Percentiles rank a stretch among this genome's conserved stretches.
These are phyloP conservation scores for Ecliptopera silaceata DNA, from an alignment of 2,888 invertebrate species.

Conservation along the genomic window DNA sequence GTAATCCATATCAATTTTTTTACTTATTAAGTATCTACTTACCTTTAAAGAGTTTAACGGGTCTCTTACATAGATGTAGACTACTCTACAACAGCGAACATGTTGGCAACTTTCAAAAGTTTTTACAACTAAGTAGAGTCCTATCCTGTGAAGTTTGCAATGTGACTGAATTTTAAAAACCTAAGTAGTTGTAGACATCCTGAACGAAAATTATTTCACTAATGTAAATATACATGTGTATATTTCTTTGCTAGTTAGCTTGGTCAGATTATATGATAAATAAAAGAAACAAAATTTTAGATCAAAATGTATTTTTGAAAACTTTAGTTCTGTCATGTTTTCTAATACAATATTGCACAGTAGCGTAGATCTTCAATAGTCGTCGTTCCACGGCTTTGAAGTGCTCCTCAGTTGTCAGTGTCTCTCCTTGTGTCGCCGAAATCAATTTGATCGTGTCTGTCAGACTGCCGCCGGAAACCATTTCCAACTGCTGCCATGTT, in stretches of 20 bases:
- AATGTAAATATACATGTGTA: no score
- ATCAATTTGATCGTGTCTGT: conserved; percentile 77
- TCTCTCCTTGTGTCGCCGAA: conserved; percentile 82
- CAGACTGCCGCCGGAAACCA: conserved; percentile 88
- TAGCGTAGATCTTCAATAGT: conserved; percentile 88
- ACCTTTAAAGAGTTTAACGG: no score
- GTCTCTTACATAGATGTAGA: no score
- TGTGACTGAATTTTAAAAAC: no score
- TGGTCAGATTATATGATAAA: no score
- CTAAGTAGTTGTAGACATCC: no score
- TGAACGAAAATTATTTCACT: no score
- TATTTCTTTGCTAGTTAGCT: no score
- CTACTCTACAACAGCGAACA: conserved; percentile 8
- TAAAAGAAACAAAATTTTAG: neutral
- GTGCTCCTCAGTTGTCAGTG: conserved; percentile 88
- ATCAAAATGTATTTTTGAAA: conserved; percentile 51
- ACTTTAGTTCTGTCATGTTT: conserved; percentile 80
- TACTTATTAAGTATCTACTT: no score
- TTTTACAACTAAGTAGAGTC: no score
- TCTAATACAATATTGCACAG: conserved; percentile 89
- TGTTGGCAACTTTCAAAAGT: neutral
- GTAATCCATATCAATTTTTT: no score
- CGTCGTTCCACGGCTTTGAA: conserved; percentile 90
- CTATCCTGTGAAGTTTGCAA: no score
- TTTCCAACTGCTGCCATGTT: conserved; percentile 88